phyloP scores from a whole-genome alignment of 2,888 invertebrate genomes.

The Embidobia sp. region DNA sequence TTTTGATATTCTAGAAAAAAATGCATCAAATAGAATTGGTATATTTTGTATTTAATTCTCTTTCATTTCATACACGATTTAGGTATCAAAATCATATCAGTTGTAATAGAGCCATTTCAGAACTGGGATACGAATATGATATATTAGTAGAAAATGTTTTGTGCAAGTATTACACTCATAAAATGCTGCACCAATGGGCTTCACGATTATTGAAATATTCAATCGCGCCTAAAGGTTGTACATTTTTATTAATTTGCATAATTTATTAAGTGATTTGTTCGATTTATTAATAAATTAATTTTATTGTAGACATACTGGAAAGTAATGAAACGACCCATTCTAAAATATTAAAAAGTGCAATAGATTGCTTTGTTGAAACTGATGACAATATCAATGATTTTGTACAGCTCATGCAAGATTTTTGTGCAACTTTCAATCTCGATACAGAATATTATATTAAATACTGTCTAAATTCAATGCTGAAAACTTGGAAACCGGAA shows the following conservation, averaged over 20 bases:
- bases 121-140: slow-evolving; percentile 75
- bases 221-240: slow-evolving; percentile 77
- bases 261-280: not conserved
- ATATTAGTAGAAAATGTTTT: slow-evolving; percentile 65
- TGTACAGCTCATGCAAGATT: slow-evolving; percentile 77
- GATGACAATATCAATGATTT: slow-evolving; percentile 50
- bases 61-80: no score
- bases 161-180: slow-evolving; percentile 66
- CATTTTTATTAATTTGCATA: not conserved
- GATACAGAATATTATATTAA: slow-evolving; percentile 78
- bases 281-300: not conserved
- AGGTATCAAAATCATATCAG: slow-evolving; percentile 69
- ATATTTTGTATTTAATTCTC: no score
- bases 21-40: no score
- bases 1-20: no score
- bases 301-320: slow-evolving; percentile 72
- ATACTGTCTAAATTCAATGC: slow-evolving; percentile 77
- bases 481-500: slow-evolving; percentile 82
- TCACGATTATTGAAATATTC: slow-evolving; percentile 73
- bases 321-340: slow-evolving; percentile 70
- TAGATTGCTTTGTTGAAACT: slow-evolving; percentile 67
- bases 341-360: slow-evolving; percentile 73
- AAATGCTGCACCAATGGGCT: slow-evolving; percentile 76
- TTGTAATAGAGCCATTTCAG: slow-evolving; percentile 69
- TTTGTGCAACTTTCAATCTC: slow-evolving; percentile 81